phyloP scores from a whole-genome alignment of 2,888 invertebrate genomes.

The Mayetiola destructor region DNA sequence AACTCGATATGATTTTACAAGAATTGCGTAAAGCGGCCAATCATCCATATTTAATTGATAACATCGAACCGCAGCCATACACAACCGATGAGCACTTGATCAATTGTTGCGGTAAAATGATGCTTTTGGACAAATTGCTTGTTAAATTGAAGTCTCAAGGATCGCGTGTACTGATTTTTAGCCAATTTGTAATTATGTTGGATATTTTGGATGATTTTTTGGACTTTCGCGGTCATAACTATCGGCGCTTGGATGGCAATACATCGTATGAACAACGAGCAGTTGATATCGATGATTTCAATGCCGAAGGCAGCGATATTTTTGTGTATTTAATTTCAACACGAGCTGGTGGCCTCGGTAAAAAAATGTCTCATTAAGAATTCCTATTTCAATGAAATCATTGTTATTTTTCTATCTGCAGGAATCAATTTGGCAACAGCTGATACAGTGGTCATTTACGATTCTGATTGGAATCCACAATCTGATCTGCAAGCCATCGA shows the following conservation, averaged over 20 bases:
- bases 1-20: neutral
- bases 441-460: constrained; percentile 86
- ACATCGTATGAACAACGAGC: constrained; percentile 87
- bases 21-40: constrained; percentile 40
- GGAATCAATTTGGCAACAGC: constrained; percentile 90
- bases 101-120: constrained; percentile 46
- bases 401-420: neutral
- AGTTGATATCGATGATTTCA: constrained; percentile 80
- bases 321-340: constrained; percentile 93
- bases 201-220: constrained; percentile 86
- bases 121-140: constrained; percentile 47
- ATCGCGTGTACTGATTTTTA: constrained; percentile 77
- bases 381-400: neutral
- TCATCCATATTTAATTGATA: constrained; percentile 51
- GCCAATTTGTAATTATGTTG: constrained; percentile 82
- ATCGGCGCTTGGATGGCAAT: constrained; percentile 77
- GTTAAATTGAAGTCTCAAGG: constrained; percentile 48
- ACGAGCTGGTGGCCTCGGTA: constrained; percentile 69
- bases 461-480: constrained; percentile 96
- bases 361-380: neutral
- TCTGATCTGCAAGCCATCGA: constrained; percentile 88
- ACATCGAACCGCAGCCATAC: constrained; percentile 29
- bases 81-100: constrained; percentile 28
- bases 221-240: constrained; percentile 60
- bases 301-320: constrained; percentile 68